These are phyloP conservation scores for Dicyema japonicum DNA, from an alignment of 1,140 invertebrate species.

Conservation along the genomic window DNA sequence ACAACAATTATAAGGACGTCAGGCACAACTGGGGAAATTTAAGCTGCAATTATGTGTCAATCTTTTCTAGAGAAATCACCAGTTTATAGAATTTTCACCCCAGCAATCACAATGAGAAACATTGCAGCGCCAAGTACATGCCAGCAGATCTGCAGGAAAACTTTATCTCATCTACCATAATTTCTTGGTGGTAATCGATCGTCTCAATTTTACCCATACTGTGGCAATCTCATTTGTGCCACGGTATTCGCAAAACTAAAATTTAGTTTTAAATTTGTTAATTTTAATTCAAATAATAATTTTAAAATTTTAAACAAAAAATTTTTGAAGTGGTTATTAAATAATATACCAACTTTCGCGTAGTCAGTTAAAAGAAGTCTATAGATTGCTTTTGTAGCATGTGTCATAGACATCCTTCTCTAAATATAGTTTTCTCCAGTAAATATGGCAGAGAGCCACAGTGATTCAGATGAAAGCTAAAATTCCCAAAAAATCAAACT, in stretches of 20 bases:
- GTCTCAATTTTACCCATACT: conserved; percentile 78
- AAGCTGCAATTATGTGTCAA: conserved; percentile 87
- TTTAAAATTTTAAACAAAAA: no score
- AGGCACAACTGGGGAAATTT: conserved; percentile 68
- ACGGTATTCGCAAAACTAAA: no score
- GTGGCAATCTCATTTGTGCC: no score
- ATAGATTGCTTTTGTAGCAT: conserved; percentile 96
- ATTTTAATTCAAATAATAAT: no score
- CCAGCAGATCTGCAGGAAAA: conserved; percentile 90
- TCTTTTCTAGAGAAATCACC: conserved; percentile 95
- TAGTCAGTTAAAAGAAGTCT: conserved; percentile 72
- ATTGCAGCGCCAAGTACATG: conserved; percentile 93
- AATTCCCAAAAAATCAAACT: no score
- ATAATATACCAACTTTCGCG: no score
- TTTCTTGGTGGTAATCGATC: conserved; percentile 27
- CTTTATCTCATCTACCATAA: conserved; percentile 68
- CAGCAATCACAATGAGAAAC: conserved; percentile 99
- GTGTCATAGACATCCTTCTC: conserved; percentile 92
- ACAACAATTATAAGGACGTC: conserved; percentile 75
- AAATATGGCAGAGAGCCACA: conserved; percentile 92
- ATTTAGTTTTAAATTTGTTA: no score
- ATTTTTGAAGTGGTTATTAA: no score
- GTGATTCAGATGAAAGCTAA: conserved; percentile 72
- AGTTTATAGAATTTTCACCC: conserved; percentile 76
- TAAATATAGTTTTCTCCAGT: conserved; percentile 74